Conservation (phyloP, 2,113 vertebrate genomes). For the Chrysochloris asiatica region DNA sequence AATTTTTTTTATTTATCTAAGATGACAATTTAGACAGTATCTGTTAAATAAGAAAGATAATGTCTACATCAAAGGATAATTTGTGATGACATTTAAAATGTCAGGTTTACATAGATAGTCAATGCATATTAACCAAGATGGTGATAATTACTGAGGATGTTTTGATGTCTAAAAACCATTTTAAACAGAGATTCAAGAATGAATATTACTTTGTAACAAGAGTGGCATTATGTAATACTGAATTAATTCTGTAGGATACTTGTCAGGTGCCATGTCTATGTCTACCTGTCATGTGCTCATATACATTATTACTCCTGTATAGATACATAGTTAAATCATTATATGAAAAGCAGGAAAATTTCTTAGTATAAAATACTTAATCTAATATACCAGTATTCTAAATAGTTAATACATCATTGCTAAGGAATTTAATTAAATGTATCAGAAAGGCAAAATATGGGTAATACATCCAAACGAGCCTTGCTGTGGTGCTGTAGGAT, state of each 20-base stretch:
- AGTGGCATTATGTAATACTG: not conserved
- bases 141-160: not conserved
- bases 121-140: not conserved
- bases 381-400: accelerated
- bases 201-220: not conserved
- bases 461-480: not conserved
- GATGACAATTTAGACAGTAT: accelerated
- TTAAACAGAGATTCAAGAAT: not conserved
- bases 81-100: accelerated
- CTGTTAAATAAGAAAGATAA: not conserved
- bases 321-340: not conserved
- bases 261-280: not conserved
- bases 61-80: accelerated
- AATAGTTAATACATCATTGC: too few relatives aligned
- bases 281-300: not conserved
- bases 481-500: too few relatives aligned
- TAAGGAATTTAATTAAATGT: not conserved
- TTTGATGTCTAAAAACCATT: not conserved
- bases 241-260: not conserved
- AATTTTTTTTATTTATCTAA: not conserved
- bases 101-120: accelerated
- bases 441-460: accelerated
- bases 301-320: not conserved
- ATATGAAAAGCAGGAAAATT: accelerated
- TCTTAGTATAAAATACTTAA: not conserved